phyloP scores from a whole-genome alignment of 1,140 invertebrate genomes.

The Grapholita molesta region DNA sequence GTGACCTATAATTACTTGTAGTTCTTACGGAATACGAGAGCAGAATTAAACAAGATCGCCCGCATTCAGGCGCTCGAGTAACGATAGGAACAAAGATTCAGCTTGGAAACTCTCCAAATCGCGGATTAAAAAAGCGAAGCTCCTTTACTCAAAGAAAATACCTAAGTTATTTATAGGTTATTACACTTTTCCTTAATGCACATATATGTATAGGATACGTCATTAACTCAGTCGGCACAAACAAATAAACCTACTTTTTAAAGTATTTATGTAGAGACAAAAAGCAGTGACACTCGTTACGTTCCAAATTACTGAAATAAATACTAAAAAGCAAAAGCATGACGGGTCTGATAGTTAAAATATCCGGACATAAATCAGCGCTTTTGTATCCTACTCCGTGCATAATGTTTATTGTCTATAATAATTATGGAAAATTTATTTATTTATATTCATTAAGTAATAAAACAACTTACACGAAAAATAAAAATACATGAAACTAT shows the following conservation, averaged over 20 bases:
- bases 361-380: too few species aligned
- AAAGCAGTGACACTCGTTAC: not conserved
- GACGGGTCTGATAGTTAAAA: too few species aligned
- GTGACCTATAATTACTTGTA: not conserved
- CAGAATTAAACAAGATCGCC: not conserved
- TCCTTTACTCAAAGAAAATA: conserved; percentile 5
- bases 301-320: too few species aligned
- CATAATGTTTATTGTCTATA: too few species aligned
- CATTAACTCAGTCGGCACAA: not conserved
- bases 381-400: too few species aligned
- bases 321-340: too few species aligned
- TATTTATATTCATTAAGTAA: too few species aligned
- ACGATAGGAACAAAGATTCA: not conserved
- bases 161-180: not conserved
- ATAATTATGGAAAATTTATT: too few species aligned
- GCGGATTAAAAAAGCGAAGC: not conserved
- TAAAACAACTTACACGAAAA: too few species aligned
- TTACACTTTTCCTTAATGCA: not conserved
- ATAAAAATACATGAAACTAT: too few species aligned
- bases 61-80: not conserved
- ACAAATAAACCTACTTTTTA: conserved; percentile 1
- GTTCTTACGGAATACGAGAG: not conserved
- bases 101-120: not conserved
- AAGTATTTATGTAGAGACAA: not conserved
- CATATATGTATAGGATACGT: not conserved